Evolutionary conservation across 2,888 invertebrate genomes (phyloP).

Genomic region (Ditylenchus weischeri): DNA sequence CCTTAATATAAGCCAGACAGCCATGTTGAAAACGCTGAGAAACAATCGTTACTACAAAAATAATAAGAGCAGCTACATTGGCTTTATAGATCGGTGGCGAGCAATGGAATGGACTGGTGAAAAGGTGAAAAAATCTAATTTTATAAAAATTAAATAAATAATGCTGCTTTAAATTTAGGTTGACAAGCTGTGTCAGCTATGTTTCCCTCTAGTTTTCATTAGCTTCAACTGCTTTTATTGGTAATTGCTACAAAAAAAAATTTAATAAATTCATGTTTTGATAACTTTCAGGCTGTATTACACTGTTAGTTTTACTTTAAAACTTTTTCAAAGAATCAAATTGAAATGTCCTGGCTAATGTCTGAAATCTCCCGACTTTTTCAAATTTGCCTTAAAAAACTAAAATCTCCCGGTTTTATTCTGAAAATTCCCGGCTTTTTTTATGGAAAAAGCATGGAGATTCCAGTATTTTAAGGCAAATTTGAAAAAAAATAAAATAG

Average conservation of each 20-base stretch:
- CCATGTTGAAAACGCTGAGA: neutral
- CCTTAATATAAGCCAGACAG: neutral
- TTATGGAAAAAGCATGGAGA: too few relatives aligned
- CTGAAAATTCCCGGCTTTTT: too few relatives aligned
- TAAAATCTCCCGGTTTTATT: too few relatives aligned
- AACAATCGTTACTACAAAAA: neutral
- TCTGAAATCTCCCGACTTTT: too few relatives aligned
- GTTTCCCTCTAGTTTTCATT: constrained; percentile 3
- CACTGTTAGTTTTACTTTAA: neutral
- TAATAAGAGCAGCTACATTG: neutral
- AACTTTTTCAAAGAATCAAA: neutral
- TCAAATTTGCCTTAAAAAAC: too few relatives aligned
- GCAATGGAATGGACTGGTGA: constrained; percentile 9
- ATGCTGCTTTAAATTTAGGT: neutral
- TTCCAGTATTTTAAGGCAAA: too few relatives aligned
- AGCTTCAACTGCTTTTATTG: constrained; percentile 11
- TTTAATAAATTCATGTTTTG: neutral
- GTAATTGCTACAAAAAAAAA: neutral
- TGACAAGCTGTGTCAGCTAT: constrained; percentile 12
- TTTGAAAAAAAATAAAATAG: too few relatives aligned
- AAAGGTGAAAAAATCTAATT: neutral
- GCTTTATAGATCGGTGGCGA: neutral
- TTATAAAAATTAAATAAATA: neutral
- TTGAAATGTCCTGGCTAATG: too few relatives aligned
- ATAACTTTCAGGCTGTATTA: constrained; percentile 3